phyloP scores from a whole-genome alignment of 2,888 invertebrate species.

The Melanotus villosus region DNA sequence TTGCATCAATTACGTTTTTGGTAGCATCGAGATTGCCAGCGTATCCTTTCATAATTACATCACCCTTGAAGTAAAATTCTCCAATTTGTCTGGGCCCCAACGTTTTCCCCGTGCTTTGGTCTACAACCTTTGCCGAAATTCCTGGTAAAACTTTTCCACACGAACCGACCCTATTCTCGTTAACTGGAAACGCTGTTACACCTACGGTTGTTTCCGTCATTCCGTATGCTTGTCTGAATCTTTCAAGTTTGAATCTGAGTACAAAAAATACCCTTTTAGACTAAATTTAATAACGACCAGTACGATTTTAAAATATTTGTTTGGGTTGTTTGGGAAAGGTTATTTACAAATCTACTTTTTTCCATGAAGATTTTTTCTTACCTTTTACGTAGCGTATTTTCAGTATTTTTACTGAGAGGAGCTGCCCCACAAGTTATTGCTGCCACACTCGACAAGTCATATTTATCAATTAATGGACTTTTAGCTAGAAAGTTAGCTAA shows the following conservation, averaged over 20 bases:
- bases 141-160: constrained; percentile 76
- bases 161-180: constrained; percentile 71
- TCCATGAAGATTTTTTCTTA: too few relatives aligned
- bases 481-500: constrained; percentile 83
- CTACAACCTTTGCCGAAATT: constrained; percentile 74
- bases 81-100: constrained; percentile 79
- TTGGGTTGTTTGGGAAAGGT: too few relatives aligned
- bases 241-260: constrained; percentile 56
- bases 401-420: constrained; percentile 72
- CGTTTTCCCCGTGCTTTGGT: constrained; percentile 74
- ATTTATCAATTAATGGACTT: too few relatives aligned
- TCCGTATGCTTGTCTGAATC: constrained; percentile 82
- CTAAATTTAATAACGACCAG: not conserved
- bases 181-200: constrained; percentile 55
- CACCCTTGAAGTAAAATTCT: constrained; percentile 86
- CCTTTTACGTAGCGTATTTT: constrained; percentile 35
- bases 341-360: too few relatives aligned
- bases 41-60: constrained; percentile 75
- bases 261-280: not conserved
- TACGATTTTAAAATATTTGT: too few relatives aligned
- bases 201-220: constrained; percentile 82
- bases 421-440: constrained; percentile 82
- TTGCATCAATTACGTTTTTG: constrained; percentile 73
- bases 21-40: constrained; percentile 79
- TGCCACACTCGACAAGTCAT: constrained; percentile 74